A percentile compares a stretch with the other conserved stretches of the same genome.
Conservation (phyloP, 2,113 vertebrate genomes). For the Ranitomeya variabilis region DNA sequence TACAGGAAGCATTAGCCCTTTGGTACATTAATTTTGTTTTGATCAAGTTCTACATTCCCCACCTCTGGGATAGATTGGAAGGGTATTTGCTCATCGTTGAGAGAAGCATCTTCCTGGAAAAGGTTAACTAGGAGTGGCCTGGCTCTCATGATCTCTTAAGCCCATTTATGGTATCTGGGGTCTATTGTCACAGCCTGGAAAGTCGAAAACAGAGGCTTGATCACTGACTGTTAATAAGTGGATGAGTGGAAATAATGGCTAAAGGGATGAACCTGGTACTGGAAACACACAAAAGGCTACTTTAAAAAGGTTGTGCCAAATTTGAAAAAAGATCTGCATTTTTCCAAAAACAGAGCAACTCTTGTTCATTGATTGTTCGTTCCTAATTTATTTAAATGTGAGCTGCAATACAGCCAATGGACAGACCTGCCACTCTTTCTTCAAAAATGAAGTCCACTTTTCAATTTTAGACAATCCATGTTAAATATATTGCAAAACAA, state of each 20-base stretch:
- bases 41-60: conserved; percentile 8
- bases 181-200: conserved; percentile 41
- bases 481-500: not conserved
- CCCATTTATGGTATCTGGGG: conserved; percentile 30
- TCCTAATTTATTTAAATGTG: not conserved
- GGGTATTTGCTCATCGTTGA: conserved; percentile 47
- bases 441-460: not conserved
- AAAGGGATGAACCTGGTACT: conserved; percentile 6
- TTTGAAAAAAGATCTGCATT: not conserved
- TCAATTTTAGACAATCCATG: not conserved
- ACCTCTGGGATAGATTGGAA: conserved; percentile 46
- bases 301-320: not conserved
- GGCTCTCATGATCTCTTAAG: conserved; percentile 46
- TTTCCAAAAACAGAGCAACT: not conserved
- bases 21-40: not conserved
- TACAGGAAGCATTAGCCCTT: not conserved
- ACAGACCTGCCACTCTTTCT: not conserved
- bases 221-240: conserved; percentile 28
- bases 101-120: conserved; percentile 46
- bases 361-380: not conserved
- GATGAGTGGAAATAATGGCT: conserved; percentile 18
- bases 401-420: not conserved
- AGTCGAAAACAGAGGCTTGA: conserved; percentile 34
- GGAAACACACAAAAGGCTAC: not conserved
- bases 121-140: conserved; percentile 33